Evolutionary conservation across 2,113 vertebrate genomes (phyloP).

Genomic region (Tringa solitaria): DNA sequence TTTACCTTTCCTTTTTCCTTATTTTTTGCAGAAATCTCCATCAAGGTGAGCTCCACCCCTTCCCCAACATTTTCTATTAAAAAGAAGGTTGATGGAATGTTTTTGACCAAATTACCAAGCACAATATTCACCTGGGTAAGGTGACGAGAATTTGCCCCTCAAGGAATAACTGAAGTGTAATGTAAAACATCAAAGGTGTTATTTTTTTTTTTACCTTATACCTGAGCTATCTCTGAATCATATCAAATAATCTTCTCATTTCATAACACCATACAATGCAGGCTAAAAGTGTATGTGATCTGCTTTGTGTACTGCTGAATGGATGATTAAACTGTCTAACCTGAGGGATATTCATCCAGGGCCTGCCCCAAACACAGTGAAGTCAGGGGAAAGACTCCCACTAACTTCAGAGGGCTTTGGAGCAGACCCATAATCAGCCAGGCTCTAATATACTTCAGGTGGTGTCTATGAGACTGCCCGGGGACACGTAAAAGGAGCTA

Average conservation of each 20-base stretch:
- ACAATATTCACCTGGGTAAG: constrained; percentile 56
- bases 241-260: constrained; percentile 66
- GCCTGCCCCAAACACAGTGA: constrained; percentile 48
- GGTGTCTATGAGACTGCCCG: not conserved
- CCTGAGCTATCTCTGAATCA: constrained; percentile 67
- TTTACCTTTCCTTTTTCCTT: not conserved
- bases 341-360: constrained; percentile 52
- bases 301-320: constrained; percentile 65
- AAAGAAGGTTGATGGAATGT: constrained; percentile 11
- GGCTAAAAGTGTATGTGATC: constrained; percentile 64
- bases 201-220: constrained; percentile 28
- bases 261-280: constrained; percentile 65
- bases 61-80: not conserved
- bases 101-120: constrained; percentile 48
- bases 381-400: constrained; percentile 58
- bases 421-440: constrained; percentile 41
- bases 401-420: constrained; percentile 59
- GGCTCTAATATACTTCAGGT: constrained; percentile 20
- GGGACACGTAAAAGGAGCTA: not conserved
- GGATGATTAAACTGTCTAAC: constrained; percentile 62
- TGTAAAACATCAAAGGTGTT: constrained; percentile 60
- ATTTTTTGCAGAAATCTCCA: not conserved
- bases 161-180: constrained; percentile 65
- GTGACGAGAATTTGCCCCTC: constrained; percentile 59
- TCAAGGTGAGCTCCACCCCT: not conserved